Evolutionary conservation across 2,113 vertebrate genomes (phyloP), one percentile per base, ranked within the genome.

Genomic region (Chroicocephalus ridibundus): DNA sequence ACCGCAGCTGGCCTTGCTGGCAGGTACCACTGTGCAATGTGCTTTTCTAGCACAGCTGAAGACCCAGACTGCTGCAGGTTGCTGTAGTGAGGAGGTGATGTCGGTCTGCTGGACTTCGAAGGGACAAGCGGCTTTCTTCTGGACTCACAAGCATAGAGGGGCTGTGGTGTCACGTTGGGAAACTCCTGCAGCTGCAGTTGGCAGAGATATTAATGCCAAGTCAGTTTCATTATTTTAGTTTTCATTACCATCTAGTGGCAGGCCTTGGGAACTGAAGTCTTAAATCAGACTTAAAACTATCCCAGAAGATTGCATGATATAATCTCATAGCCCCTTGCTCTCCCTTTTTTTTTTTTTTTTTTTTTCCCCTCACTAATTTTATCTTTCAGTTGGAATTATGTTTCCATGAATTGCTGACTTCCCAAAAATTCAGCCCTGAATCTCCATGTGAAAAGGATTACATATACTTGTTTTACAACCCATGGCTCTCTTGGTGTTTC

Each of bases 231-330:
- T 69, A 25, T 21, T 96, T 80, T 93, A 65, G 78, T 64, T 93
- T 95, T 93, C 87, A 74, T 94, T 91, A 46, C 96, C 96, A 95
- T 92, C 96, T 95, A 94, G 90, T 57, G 96, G 94, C 85, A 82
- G 49, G 14, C 47, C 11, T 32, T 6, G 40, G 54, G 70, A 95
- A 94, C 40, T 65, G 92, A 76, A 15, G 7, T 11, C 27, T 80
- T 40, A n/a, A 65, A 51, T 54, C 64, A 2, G 19, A 9, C 4
- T 13, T 36, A 24, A 18, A 51, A 16, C 47, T 58, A 21, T 19
- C 15, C 31, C 44, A 17, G 36, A 32, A 93, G 31, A 32, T 4
- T 49, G 74, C 47, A 6, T n/a, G 57, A 46, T 78, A 20, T 15
- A 31, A 72, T 55, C 86, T 47, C 24, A 55, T 0, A 27, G 9